Evolutionary conservation across 2,113 vertebrate species (phyloP), one percentile per base, ranked within the genome.

Genomic region (Cygnus atratus): DNA sequence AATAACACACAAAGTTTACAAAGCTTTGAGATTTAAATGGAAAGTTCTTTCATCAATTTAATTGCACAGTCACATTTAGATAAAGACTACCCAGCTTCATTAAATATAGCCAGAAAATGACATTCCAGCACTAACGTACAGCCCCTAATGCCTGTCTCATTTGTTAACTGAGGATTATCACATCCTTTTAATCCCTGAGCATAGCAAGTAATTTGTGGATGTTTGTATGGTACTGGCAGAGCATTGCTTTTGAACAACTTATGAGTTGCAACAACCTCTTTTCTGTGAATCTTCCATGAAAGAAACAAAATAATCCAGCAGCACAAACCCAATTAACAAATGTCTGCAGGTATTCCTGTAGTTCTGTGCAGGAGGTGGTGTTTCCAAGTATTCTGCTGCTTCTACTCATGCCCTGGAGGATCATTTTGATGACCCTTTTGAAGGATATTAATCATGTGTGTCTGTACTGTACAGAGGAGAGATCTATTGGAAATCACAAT

Each of bases 381-480:
- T 37, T 78, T 82, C 43, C 74, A 31, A 88, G 73, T 37, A 77
- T 52, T 54, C 73, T 48, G 37, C 50, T 84, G 31, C 66, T 96
- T 87, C 65, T 39, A 63, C 6, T 43, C 17, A 9, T 14, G 8
- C 35, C 57, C 77, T 75, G 57, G 78, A 88, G 39, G 59, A 88
- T 26, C 80, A 76, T 92, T 92, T 90, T 74, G 52, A 92, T 93
- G 76, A 92, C 84, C 68, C 11, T 76, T 72, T 48, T 59, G 52
- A 65, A 50, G 28, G n/a, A 33, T 74, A 81, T 86, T 71, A 73
- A 83, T 90, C 17, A 66, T 46, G 50, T 52, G 21, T 59, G 33
- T n/a, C 7, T 84, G 61, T 25, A 12, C 7, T 21, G 17, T 14
- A 52, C 28, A 88, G 24, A 72, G 52, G 52, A 82, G 72, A 35